phyloP scores from a whole-genome alignment of 2,888 invertebrate species.

The Bursaphelenchus okinawaensis region DNA sequence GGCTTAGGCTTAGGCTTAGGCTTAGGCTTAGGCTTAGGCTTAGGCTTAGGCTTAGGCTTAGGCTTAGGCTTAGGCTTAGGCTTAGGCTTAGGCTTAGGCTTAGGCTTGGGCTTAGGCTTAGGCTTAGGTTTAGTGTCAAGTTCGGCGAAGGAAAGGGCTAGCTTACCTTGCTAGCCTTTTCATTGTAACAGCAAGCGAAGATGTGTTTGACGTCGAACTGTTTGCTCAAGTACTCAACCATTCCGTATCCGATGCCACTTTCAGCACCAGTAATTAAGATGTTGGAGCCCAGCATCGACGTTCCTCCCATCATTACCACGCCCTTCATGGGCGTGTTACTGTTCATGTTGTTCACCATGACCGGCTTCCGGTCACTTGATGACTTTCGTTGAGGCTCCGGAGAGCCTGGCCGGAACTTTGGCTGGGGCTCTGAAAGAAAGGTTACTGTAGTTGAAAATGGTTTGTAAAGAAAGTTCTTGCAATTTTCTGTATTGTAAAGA shows the following conservation, averaged over 20 bases:
- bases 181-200: constrained; percentile 27
- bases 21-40: too few species aligned
- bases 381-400: not conserved
- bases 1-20: too few species aligned
- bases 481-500: too few species aligned
- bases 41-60: too few species aligned
- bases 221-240: constrained; percentile 26
- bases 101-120: too few species aligned
- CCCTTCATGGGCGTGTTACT: not conserved
- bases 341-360: not conserved
- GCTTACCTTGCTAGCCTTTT: not conserved
- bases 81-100: too few species aligned
- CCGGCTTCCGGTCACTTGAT: not conserved
- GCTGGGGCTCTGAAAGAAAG: not conserved
- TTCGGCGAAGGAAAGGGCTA: not conserved
- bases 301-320: not conserved
- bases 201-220: constrained; percentile 24
- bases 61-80: too few species aligned
- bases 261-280: constrained; percentile 34
- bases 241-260: constrained; percentile 33
- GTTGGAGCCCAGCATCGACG: constrained; percentile 7
- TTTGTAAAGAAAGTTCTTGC: not conserved
- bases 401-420: not conserved
- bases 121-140: not conserved
- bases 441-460: not conserved